Evolutionary conservation across 2,797 vertebrate genomes (phyloP), one percentile per base, ranked within the genome.

Genomic region (Peromyscus melanophrys): DNA sequence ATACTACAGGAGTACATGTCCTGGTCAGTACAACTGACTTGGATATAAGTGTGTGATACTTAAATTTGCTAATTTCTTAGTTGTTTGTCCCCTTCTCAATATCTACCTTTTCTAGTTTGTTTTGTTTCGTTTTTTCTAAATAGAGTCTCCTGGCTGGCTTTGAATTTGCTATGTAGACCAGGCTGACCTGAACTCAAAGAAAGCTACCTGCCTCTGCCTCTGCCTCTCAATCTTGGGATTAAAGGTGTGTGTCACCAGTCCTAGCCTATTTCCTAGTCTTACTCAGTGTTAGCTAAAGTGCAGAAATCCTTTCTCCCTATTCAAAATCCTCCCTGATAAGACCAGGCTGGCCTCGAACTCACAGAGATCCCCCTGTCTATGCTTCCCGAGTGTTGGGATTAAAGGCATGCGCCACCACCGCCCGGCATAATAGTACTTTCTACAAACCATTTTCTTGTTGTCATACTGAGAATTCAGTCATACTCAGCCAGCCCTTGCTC

Each of bases 401-500:
- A 49, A 49, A 49, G 49, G 10, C 49, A 11, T 49, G 49, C 49
- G 49, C 49, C 49, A 49, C 49, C 49, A 49, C 49, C 49, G 10
- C 8, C 49, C 10, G 49, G 49, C 49, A 75, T 80, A 88, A 77
- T 76, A 59, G 12, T 61, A 14, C 93, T 93, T 89, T 46, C 82
- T 92, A 17, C 43, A 92, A 49, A 89, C 92, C 85, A 73, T 95
- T 87, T 94, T 96, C 27, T 88, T 96, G n/a, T 46, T 94, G 65
- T 63, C 43, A 37, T 93, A 21, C 65, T 57, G 10, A 92, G 37
- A 92, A 75, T 40, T 90, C 27, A 92, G 31, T 65, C 61, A 31
- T 95, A 55, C 49, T 95, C n/a, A 85, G 27, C 46, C 40, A 92
- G n/a, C 67, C 61, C 9, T 43, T 77, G 40, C 61, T 90, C 29